Conservation (phyloP, 2,113 vertebrate genomes). For the Rhineura floridana region DNA sequence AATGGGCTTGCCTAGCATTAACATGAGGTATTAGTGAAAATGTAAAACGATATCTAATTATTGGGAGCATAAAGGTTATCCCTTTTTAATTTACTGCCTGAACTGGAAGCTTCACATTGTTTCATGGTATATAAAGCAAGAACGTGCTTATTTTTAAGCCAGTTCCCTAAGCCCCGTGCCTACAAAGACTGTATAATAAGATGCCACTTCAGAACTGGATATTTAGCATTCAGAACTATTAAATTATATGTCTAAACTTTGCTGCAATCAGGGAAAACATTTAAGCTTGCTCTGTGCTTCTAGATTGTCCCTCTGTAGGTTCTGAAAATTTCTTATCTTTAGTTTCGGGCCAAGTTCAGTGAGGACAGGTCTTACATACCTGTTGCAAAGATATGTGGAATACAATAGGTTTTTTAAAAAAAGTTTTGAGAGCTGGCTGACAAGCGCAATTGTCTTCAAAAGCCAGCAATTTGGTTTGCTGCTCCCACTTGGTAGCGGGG, state of each 20-base stretch:
- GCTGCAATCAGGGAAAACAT: background rate
- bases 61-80: background rate
- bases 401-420: background rate
- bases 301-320: background rate
- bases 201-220: background rate
- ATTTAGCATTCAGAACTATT: background rate
- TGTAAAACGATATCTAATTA: background rate
- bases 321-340: background rate
- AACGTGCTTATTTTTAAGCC: too few relatives aligned
- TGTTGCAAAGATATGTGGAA: background rate
- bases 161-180: background rate
- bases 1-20: background rate
- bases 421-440: constrained; percentile 25
- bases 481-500: too few relatives aligned
- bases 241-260: background rate
- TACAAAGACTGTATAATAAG: background rate
- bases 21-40: background rate
- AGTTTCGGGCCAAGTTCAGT: background rate
- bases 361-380: background rate
- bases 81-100: background rate
- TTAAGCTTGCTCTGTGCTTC: background rate
- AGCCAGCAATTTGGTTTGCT: too few relatives aligned
- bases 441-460: constrained; percentile 5
- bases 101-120: background rate
- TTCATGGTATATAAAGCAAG: background rate